Evolutionary conservation across 2,797 vertebrate genomes (phyloP), one percentile per base, ranked within the genome.

Genomic region (Poecilia wingei): DNA sequence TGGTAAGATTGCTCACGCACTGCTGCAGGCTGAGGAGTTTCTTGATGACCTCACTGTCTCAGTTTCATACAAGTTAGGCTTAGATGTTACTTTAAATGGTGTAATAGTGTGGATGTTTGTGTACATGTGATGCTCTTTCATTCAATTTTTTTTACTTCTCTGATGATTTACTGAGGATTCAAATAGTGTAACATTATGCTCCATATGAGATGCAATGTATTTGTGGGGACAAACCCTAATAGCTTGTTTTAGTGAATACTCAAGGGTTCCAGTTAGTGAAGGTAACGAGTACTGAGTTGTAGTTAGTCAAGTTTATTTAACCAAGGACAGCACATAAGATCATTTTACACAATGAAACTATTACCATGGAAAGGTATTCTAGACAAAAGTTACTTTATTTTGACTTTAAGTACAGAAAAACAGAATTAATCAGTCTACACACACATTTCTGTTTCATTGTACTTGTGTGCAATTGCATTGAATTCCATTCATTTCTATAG

Each of bases 1-100:
- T 51, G 33, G 20, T n/a, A 28, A 28, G 41, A 45, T 70, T 6
- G 1, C 41, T 45, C n/a, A 45, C 41, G 14, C 41, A 46, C 68
- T 70, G 41, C 68, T 28, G 68, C 13, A 71, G 68, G 68, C 41
- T 70, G 68, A 70, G 22, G n/a, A 71, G 68, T 28, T 71, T 46
- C n/a, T 71, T 8, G 6, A 46, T 70, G 41, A 69, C 68, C 12
- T 45, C 68, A 70, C 41, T 45, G 68, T 46, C 6, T 71, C 41
- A 28, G 28, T 16, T 45, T 28, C 41, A 16, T 28, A 45, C n/a
- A 28, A 28, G 43, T 3, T 3, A 71, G 25, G 7, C 25, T 3
- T 71, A 28, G 7, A 12, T 69, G 25, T 28, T 46, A 46, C 22
- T 46, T 18, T 46, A 71, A 41, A 70, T 6, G 41, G 25, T n/a